phyloP scores from a whole-genome alignment of 2,113 vertebrate genomes.

The Ophiodon elongatus region DNA sequence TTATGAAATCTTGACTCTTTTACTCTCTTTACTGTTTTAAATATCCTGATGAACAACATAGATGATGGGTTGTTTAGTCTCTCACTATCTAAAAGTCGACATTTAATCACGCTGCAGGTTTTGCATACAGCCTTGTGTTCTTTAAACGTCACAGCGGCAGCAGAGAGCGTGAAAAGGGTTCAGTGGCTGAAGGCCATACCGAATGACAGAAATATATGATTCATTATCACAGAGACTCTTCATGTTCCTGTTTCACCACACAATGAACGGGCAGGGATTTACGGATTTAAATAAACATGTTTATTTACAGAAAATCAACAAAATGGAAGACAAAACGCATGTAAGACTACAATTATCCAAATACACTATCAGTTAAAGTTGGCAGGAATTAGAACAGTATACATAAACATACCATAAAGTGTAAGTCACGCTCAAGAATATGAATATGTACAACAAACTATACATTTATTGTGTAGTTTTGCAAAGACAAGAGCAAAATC shows the following conservation, averaged over 20 bases:
- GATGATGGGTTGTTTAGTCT: not conserved
- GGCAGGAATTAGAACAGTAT: not conserved
- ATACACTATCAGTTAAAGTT: not conserved
- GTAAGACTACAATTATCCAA: not conserved
- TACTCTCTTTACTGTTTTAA: not conserved
- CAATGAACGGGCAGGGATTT: not conserved
- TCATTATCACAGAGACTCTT: constrained; percentile 2
- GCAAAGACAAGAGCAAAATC: not conserved
- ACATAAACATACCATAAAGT: not conserved
- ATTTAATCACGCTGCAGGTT: constrained; percentile 32
- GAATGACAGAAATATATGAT: constrained; percentile 17
- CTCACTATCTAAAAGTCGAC: constrained; percentile 12
- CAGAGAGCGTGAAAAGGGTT: constrained; percentile 10
- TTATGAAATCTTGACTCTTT: not conserved
- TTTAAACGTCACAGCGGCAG: constrained; percentile 38
- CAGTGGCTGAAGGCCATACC: constrained; percentile 1
- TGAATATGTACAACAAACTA: not conserved
- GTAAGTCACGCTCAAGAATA: not conserved
- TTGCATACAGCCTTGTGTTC: not conserved
- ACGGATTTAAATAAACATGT: constrained; percentile 8
- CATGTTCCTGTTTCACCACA: not conserved
- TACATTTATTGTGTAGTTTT: not conserved
- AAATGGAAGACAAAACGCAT: not conserved
- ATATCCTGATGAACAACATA: not conserved
- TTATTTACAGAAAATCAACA: constrained; percentile 17